Evolutionary conservation across 2,888 invertebrate genomes (phyloP), one percentile per base, ranked within the genome.

Genomic region (Chloroclystis v-ata): DNA sequence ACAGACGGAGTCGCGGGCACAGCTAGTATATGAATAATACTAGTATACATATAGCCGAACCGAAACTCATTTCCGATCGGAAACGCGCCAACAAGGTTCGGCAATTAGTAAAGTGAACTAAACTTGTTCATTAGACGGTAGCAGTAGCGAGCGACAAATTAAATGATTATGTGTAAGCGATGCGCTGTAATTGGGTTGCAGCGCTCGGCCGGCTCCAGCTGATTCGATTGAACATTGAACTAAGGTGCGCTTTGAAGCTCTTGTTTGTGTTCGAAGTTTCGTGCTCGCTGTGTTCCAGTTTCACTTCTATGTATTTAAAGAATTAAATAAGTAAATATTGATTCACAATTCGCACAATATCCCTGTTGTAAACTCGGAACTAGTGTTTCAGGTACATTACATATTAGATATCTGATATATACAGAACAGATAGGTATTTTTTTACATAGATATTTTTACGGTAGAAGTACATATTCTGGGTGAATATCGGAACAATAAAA

Each of bases 111-210:
- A 20, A 20, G 20, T 20, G 33, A 20, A 11, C 10, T 10, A 20
- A 30, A 43, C 29, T 37, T 37, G 12, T 13, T 13, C 28, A 43
- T 37, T 29, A 16, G 20, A 7, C 14, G 24, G 37, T 11, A 30
- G 41, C 20, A 39, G 35, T 32, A 39, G 28, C 39, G 33, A 45
- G 40, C 26, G 50, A 16, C 35, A 56, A 60, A 63, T 64, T 62
- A 60, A 63, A 61, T 57, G 60, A 59, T 63, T 54, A 49, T 50
- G 50, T 53, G 56, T 54, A 59, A 64, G 56, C 62, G 50, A 51
- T 47, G 43, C 39, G 43, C 40, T 16, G 40, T 66, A 65, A 67
- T 63, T 59, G 55, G 46, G 60, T 67, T 65, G 61, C 56, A 44
- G 9, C 42, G 30, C 37, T 13, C 20, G 41, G 44, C 24, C 20